These are phyloP conservation scores for Drosophila rhopaloa DNA, from an alignment of 1,140 invertebrate genomes.

Conservation along the genomic window DNA sequence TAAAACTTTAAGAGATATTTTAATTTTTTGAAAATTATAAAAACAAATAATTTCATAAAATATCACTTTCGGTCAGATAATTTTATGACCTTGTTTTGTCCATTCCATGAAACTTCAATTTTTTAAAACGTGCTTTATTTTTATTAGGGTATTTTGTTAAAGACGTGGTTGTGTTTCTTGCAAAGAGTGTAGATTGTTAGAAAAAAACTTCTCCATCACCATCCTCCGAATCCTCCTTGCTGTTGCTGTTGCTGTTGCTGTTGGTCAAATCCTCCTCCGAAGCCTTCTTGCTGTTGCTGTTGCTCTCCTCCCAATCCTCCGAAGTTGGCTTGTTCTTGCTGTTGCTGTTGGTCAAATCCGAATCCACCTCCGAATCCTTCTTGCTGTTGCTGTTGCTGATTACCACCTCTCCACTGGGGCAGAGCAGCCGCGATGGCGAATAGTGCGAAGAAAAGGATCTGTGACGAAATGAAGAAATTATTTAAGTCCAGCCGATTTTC, in stretches of 20 bases:
- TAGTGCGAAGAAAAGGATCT: constrained; percentile 27
- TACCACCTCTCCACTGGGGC: too few relatives aligned
- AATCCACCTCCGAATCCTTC: constrained; percentile 20
- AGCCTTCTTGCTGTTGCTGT: constrained; percentile 15
- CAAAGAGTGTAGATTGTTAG: background rate
- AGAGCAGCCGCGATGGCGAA: constrained; percentile 20
- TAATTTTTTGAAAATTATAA: too few relatives aligned
- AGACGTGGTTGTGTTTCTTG: background rate
- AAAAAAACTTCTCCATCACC: background rate
- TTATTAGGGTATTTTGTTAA: background rate
- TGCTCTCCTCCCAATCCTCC: background rate
- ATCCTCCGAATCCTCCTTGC: background rate
- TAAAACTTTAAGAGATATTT: too few relatives aligned
- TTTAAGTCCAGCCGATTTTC: background rate
- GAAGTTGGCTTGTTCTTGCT: constrained; percentile 1
- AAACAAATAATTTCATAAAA: too few relatives aligned
- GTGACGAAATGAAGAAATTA: background rate
- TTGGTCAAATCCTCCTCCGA: constrained; percentile 1
- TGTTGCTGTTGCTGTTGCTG: constrained; percentile 12
- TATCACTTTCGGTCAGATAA: too few relatives aligned
- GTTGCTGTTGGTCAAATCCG: constrained; percentile 4
- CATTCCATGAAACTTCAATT: background rate
- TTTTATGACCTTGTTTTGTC: too few relatives aligned
- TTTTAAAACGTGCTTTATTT: background rate
- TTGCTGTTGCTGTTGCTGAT: constrained; percentile 5